Evolutionary conservation across 1,140 invertebrate genomes (phyloP), one percentile per base, ranked within the genome.

Genomic region (Atta colombica): DNA sequence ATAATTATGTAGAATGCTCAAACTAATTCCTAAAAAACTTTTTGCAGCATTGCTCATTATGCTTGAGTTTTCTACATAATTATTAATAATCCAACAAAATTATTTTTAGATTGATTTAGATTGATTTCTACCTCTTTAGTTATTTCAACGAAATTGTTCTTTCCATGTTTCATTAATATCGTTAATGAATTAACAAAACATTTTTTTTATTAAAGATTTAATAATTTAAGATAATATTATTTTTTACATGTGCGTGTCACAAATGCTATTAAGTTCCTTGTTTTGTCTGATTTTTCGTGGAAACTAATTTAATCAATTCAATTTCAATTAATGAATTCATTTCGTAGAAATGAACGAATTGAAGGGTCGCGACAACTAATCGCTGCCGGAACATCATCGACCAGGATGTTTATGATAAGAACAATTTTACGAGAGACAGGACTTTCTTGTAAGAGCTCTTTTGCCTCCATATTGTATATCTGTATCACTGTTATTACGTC

Each of bases 361-460:
- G 2, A 45, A 45, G 12, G 16, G 55, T 60, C 12, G 80, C 68
- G 68, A 49, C 53, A 18, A n/a, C 16, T 71, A 72, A 71, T 82
- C 69, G 25, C 49, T 53, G 51, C 55, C 35, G 25, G 16, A 18
- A 31, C 25, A n/a, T 55, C 49, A 31, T 71, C 21, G 5, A 31
- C n/a, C 7, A 5, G 7, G 4, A 55, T n/a, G 14, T 51, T 14
- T 12, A 51, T 51, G n/a, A 39, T 35, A 4, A 5, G 45, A 45
- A n/a, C 5, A 12, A 28, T 78, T 68, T 31, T 12, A 51, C n/a
- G 18, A 31, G 75, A 68, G 39, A 39, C 31, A 6, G 28, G 28
- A 60, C 80, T 82, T 82, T 69, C 63, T 66, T 49, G 68, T 1
- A 12, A 51, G 21, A 55, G 53, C 51, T 71, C 39, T 84, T 39